These are phyloP conservation scores for Orientallactaga bullata DNA, from an alignment of 2,113 vertebrate genomes.

Conservation along the genomic window DNA sequence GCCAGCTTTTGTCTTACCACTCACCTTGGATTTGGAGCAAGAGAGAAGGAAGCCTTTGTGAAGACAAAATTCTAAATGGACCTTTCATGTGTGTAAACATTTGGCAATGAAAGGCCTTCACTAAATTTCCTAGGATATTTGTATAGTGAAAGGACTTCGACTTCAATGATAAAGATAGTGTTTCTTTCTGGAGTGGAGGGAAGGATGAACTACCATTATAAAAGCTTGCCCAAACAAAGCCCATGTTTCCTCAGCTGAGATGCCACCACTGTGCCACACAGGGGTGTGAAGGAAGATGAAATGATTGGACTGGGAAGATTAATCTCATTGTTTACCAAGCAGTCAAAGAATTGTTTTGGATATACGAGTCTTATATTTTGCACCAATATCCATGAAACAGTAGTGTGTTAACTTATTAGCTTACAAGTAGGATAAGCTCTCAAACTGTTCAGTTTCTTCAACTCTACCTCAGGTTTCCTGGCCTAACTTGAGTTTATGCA, in stretches of 20 bases:
- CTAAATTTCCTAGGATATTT: slow-evolving; percentile 10
- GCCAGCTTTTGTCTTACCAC: neutral
- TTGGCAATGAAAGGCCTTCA: neutral
- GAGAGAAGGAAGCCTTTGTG: neutral
- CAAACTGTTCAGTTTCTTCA: neutral
- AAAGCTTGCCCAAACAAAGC: neutral
- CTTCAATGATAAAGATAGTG: neutral
- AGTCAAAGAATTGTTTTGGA: neutral
- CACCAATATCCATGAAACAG: neutral
- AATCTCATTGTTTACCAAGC: neutral
- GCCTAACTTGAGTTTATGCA: slow-evolving; percentile 4
- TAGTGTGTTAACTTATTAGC: neutral
- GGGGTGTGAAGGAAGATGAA: neutral
- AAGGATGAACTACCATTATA: neutral
- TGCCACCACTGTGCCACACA: neutral
- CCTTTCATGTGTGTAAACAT: neutral
- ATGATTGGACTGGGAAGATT: neutral
- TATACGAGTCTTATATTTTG: neutral
- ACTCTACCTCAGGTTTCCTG: neutral
- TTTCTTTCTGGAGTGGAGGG: neutral
- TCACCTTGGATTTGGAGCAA: slow-evolving; percentile 25
- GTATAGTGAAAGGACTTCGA: neutral
- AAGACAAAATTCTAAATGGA: neutral
- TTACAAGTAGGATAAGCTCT: neutral
- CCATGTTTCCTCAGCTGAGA: neutral